Conservation (phyloP, 2,888 invertebrate genomes). For the Xestia c-nigrum region DNA sequence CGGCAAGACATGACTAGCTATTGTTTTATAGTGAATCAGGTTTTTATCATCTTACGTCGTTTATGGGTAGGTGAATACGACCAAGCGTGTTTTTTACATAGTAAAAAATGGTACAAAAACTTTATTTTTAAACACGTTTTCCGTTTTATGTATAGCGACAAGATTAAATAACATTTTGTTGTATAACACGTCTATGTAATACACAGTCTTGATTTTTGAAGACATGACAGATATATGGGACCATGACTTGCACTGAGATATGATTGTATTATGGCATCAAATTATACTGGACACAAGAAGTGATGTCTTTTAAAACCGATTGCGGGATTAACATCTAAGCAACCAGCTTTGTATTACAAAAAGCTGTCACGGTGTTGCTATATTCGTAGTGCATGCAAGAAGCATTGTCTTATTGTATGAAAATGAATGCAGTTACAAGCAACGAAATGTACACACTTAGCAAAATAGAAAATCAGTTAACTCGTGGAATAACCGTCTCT, state of each 20-base stretch:
- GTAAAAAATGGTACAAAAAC: not conserved
- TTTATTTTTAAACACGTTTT: not conserved
- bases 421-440: not conserved
- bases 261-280: not conserved
- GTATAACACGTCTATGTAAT: not conserved
- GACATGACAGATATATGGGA: not conserved
- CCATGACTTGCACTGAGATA: not conserved
- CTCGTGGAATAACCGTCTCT: not conserved
- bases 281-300: not conserved
- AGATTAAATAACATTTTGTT: not conserved
- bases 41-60: constrained; percentile 35
- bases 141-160: not conserved
- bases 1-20: constrained; percentile 45
- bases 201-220: not conserved
- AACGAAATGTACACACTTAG: not conserved
- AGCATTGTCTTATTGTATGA: not conserved
- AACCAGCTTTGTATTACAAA: not conserved
- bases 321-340: not conserved
- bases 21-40: constrained; percentile 50
- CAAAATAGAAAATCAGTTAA: not conserved
- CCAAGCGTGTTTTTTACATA: not conserved
- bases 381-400: not conserved
- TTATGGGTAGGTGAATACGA: not conserved
- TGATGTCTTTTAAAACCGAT: not conserved
- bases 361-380: not conserved